phyloP scores from a whole-genome alignment of 2,888 invertebrate genomes.

The Noctua pronuba region DNA sequence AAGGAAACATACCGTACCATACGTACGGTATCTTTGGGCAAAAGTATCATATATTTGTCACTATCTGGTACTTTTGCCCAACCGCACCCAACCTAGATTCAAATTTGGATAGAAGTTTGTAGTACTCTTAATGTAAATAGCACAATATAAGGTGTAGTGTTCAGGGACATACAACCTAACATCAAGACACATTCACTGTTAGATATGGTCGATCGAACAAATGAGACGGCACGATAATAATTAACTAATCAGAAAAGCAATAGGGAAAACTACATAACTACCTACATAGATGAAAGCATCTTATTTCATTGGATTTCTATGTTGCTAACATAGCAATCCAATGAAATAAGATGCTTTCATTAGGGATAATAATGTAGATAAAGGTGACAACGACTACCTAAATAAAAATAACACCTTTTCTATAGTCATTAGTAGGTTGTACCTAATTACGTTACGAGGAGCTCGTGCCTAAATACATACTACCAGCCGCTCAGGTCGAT shows the following conservation, averaged over 20 bases:
- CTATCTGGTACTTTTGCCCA: no score
- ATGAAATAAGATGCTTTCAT: slow-evolving; percentile 12
- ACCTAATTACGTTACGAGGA: background rate
- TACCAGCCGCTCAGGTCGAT: no score
- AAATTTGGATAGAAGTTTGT: background rate
- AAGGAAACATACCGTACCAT: no score
- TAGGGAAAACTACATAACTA: slow-evolving; percentile 13
- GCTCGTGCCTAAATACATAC: no score
- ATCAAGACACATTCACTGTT: background rate
- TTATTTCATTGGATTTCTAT: no score
- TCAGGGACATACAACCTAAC: background rate
- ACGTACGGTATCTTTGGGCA: background rate
- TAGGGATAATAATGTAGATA: slow-evolving; percentile 8
- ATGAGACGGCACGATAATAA: background rate
- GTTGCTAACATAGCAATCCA: no score
- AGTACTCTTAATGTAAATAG: background rate
- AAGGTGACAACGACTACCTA: background rate
- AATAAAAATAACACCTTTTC: background rate
- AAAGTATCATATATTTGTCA: background rate
- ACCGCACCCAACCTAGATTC: no score
- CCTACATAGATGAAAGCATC: no score
- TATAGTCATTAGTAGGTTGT: background rate
- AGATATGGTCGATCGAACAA: background rate
- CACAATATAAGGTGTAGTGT: background rate
- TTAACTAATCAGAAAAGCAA: background rate